Base-by-base conservation (phyloP, 2,797 vertebrate genomes). In the Phylloscopus collybita region DNA sequence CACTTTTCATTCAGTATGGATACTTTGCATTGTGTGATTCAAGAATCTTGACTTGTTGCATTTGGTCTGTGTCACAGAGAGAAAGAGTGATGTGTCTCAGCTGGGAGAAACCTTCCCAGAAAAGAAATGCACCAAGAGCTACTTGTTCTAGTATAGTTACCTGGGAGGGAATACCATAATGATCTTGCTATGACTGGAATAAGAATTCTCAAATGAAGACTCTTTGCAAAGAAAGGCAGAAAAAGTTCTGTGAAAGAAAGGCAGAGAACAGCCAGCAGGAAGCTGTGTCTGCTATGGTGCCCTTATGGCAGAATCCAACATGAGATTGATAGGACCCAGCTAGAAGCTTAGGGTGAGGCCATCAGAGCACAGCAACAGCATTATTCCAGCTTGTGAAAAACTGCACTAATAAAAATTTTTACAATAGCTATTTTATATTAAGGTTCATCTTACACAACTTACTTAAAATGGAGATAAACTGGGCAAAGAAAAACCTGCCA, bases 361-460 rank as follows among this genome's bases (percentile, higher is more conserved):
- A 44, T 36, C 30, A 53, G 3, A 17, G 19, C 27, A n/a, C 3
- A 5, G 18, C 5, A 72, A 42, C 11, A 94, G 7, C 16, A 27
- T 56, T 76, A 66, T n/a, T 85, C 12, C n/a, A 60, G 6, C 17
- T 36, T 54, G 20, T n/a, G 70, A 86, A 88, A 23, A 83, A 32
- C 15, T 59, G 16, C 19, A 40, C 6, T 61, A 34, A 57, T 36
- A 59, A 76, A 18, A 17, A 1, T 3, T 29, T 67, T 72, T 82
- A 47, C 0, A 0, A n/a, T 40, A 59, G 9, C 5, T 82, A 6
- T 60, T 85, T 89, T 29, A 62, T 64, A 3, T 53, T 56, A 13
- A 50, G 2, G 2, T 2, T 82, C 8, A 60, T 49, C 7, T 70
- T 73, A 64, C 5, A 62, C 89, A 76, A 29, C 56, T 69, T 42